Evolutionary conservation across 2,888 invertebrate species (phyloP), one percentile per base, ranked within the genome.

Genomic region (Macrostomum cliftonense): DNA sequence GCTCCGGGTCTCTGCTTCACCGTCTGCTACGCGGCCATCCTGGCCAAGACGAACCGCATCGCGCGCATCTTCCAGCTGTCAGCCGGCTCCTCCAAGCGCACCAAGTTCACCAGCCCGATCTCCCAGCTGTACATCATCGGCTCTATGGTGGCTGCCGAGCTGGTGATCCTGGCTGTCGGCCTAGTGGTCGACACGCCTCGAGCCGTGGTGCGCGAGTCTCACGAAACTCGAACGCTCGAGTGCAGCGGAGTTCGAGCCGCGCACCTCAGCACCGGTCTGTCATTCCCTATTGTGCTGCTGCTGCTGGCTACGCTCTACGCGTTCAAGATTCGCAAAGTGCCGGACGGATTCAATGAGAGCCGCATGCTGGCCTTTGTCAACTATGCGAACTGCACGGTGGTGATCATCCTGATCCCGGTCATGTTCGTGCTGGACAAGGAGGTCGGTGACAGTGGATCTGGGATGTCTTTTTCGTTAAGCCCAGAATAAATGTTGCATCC

Each of bases 281-380:
- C 42, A 7, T 50, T 50, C 20, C 52, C 52, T 2, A 53, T 37
- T 1, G 39, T 62, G 5, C 56, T 63, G 42, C 56, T 63, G 12
- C 28, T 58, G 17, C 51, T 58, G 39, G 59, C 60, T 43, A 55
- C 61, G 2, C 52, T 58, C 39, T 59, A 59, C 45, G 62, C 63
- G 39, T 63, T 63, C 53, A 62, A 61, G 49, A 59, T 61, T 17
- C 51, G 63, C 20, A 60, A 59, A 47, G 54, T 61, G 11, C 64
- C 63, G 12, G 61, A 62, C 51, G 62, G 62, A 46, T 63, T 59
- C 55, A 63, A 63, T 53, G 63, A 63, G 55, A 60, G 61, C 1
- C 56, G 59, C 5, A 62, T 58, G 55, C 61, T 62, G 43, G 56
- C 57, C 17, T 61, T 61, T 53, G 44, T 52, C n/a, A 52, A 52